Conservation (phyloP, 2,113 vertebrate genomes). For the Vicugna pacos region DNA sequence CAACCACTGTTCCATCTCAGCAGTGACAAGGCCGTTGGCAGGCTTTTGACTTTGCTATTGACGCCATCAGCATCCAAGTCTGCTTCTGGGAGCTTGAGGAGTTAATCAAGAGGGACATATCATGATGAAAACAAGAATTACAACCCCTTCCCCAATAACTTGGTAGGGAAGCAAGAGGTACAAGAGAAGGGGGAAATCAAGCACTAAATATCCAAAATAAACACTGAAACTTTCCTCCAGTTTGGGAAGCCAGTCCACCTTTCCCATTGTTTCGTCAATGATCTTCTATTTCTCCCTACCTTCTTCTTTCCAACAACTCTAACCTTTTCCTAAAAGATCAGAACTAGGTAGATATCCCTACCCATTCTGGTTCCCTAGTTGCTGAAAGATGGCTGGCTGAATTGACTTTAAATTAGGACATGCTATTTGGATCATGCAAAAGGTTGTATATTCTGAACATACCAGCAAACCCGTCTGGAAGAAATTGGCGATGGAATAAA, state of each 20-base stretch:
- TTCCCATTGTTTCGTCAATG: background rate
- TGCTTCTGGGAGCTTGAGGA: background rate
- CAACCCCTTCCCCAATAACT: background rate
- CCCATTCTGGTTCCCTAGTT: background rate
- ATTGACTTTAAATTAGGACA: slow-evolving; percentile 33
- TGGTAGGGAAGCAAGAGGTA: background rate
- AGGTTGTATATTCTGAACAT: background rate
- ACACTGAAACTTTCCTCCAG: background rate
- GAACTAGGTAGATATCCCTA: background rate
- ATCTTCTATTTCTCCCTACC: background rate
- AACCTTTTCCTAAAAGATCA: background rate
- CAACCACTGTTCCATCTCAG: background rate
- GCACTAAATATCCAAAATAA: background rate
- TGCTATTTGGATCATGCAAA: background rate
- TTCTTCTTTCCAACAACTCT: background rate
- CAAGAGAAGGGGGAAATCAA: background rate
- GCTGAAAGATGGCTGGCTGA: background rate
- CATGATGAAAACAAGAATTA: background rate
- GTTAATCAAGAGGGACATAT: background rate
- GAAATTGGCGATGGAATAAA: background rate
- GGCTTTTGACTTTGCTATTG: background rate
- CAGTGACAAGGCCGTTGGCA: background rate
- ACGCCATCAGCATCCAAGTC: background rate
- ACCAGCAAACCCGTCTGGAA: background rate
- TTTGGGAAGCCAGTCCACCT: background rate